Percentiles rank a stretch among this genome's conserved stretches.
Conservation (phyloP, 2,888 invertebrate genomes). For the Sarcophaga caerulescens region DNA sequence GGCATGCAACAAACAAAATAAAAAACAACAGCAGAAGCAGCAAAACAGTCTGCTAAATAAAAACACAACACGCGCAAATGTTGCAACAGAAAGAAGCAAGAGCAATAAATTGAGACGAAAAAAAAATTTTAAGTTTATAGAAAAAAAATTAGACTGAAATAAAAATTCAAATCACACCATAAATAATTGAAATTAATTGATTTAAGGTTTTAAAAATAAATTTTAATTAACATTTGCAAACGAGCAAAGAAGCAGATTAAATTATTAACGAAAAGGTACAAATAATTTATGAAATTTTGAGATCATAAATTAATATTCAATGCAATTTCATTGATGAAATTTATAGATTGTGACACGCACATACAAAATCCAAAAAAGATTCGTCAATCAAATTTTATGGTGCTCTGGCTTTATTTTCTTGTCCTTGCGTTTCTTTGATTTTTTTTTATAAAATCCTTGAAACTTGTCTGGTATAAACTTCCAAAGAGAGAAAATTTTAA, state of each 20-base stretch:
- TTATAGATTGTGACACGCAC: too few relatives aligned
- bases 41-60: not conserved
- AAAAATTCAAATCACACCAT: slow-evolving; percentile 30
- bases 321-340: too few relatives aligned
- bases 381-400: too few relatives aligned
- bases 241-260: not conserved
- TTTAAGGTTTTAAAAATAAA: slow-evolving; percentile 62
- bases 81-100: slow-evolving; percentile 25
- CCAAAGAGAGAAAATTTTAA: not conserved
- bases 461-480: too few relatives aligned
- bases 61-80: slow-evolving; percentile 17
- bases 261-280: not conserved
- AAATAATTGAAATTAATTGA: slow-evolving; percentile 68
- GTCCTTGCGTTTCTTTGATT: too few relatives aligned
- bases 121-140: not conserved
- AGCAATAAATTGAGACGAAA: not conserved
- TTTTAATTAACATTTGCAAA: slow-evolving; percentile 60
- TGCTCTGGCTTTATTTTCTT: too few relatives aligned
- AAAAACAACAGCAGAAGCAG: slow-evolving; percentile 30
- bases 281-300: not conserved
- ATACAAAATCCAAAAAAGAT: too few relatives aligned
- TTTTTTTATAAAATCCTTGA: too few relatives aligned
- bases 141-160: not conserved
- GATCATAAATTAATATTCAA: too few relatives aligned
- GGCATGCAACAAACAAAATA: too few relatives aligned